phyloP scores from a whole-genome alignment of 2,113 vertebrate genomes.

The Catharus fuscescens region DNA sequence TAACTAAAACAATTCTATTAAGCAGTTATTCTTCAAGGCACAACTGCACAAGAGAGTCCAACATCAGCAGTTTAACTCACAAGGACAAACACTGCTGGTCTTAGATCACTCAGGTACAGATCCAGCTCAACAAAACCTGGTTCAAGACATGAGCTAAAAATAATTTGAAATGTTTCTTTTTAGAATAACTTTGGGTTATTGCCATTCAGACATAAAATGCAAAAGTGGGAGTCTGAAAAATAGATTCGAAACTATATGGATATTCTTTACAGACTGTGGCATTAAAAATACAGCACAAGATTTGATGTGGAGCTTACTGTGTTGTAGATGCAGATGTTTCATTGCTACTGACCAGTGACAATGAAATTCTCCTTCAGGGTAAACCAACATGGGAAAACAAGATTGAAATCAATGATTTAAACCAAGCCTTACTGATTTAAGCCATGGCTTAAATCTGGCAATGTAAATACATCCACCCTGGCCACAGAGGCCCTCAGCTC shows the following conservation, averaged over 20 bases:
- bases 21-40: not conserved
- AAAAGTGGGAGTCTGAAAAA: not conserved
- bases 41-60: not conserved
- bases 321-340: not conserved
- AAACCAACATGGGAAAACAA: not conserved
- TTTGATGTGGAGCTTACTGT: not conserved
- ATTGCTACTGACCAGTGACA: not conserved
- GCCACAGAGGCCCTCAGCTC: not conserved
- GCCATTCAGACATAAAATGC: not conserved
- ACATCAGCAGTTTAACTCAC: not conserved
- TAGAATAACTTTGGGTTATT: not conserved
- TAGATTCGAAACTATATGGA: not conserved
- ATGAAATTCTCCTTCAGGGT: not conserved
- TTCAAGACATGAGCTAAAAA: not conserved
- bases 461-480: slow-evolving; percentile 50
- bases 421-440: not conserved
- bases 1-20: not conserved
- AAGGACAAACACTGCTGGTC: not conserved
- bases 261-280: not conserved
- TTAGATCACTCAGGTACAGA: not conserved
- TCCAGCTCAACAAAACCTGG: not conserved
- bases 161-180: not conserved
- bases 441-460: not conserved
- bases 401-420: not conserved
- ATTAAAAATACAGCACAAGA: not conserved